Evolutionary conservation across 1,140 invertebrate genomes (phyloP).

Genomic region (Drosophila mayri): DNA sequence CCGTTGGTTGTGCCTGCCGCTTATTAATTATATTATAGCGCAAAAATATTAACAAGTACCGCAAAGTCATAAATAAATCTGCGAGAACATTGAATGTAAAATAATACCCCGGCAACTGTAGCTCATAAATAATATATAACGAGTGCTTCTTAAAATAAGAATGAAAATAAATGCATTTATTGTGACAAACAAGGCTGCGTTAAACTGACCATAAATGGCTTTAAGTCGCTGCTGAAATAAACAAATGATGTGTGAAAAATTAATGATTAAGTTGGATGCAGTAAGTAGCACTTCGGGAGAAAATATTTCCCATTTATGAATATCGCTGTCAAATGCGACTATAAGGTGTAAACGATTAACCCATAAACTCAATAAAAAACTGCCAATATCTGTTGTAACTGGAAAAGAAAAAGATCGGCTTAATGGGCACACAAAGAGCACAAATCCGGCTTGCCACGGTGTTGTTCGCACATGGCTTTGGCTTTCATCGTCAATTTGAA

Average conservation of each 20-base stretch:
- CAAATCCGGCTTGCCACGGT: constrained; percentile 8
- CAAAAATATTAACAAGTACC: constrained; percentile 61
- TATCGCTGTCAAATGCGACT: background rate
- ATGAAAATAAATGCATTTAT: constrained; percentile 39
- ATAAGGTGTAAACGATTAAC: background rate
- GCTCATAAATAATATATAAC: constrained; percentile 65
- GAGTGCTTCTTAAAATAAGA: constrained; percentile 35
- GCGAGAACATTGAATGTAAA: constrained; percentile 46
- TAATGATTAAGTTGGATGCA: constrained; percentile 27
- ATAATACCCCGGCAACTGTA: constrained; percentile 6
- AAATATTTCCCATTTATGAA: background rate
- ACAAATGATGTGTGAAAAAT: constrained; percentile 64
- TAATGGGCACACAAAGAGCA: background rate
- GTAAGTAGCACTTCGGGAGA: background rate
- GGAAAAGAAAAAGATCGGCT: constrained; percentile 1
- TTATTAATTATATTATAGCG: constrained; percentile 65
- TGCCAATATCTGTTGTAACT: background rate
- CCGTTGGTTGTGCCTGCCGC: constrained; percentile 12
- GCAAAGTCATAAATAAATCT: constrained; percentile 74
- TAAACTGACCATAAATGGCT: constrained; percentile 44
- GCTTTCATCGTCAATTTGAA: constrained; percentile 62
- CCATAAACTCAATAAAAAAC: background rate
- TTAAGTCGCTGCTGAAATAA: constrained; percentile 51
- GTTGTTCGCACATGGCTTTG: constrained; percentile 41
- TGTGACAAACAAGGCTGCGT: constrained; percentile 23